phyloP scores from a whole-genome alignment of 2,113 vertebrate genomes.

The Misgurnus mizolepis region DNA sequence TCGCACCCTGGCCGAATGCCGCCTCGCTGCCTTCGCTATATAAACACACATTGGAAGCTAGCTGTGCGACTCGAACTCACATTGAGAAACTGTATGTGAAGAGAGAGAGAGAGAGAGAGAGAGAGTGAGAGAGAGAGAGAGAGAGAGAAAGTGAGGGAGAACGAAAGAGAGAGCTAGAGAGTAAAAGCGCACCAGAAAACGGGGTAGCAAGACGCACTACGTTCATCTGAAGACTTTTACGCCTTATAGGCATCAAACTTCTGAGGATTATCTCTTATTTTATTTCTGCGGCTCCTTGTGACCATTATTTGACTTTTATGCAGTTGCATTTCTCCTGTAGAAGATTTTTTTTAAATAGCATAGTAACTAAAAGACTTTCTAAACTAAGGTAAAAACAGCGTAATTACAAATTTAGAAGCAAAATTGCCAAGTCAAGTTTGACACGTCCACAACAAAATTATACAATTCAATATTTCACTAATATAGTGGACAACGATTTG shows the following conservation, averaged over 20 bases:
- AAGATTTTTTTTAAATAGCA: background rate
- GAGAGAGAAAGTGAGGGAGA: conserved; percentile 36
- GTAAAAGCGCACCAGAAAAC: conserved; percentile 51
- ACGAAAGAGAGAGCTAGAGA: conserved; percentile 34
- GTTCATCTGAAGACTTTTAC: conserved; percentile 55
- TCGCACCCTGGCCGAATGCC: conserved; percentile 72
- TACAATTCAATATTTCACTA: conserved; percentile 16
- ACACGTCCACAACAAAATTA: conserved; percentile 57
- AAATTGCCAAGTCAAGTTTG: conserved; percentile 59
- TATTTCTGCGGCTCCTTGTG: conserved; percentile 46
- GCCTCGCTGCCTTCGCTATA: conserved; percentile 85
- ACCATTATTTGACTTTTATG: conserved; percentile 37
- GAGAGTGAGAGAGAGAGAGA: conserved; percentile 38
- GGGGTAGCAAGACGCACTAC: conserved; percentile 57
- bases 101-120: conserved; percentile 52
- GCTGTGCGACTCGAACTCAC: conserved; percentile 75
- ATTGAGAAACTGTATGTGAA: conserved; percentile 73
- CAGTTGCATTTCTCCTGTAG: conserved; percentile 10
- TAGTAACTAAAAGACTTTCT: background rate
- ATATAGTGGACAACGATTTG: conserved; percentile 23
- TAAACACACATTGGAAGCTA: conserved; percentile 87
- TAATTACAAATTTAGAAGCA: conserved; percentile 49
- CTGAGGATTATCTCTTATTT: conserved; percentile 58
- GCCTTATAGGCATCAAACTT: conserved; percentile 52
- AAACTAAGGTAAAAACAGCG: background rate